phyloP scores from a whole-genome alignment of 1,140 invertebrate species.

The Halictus rubicundus region DNA sequence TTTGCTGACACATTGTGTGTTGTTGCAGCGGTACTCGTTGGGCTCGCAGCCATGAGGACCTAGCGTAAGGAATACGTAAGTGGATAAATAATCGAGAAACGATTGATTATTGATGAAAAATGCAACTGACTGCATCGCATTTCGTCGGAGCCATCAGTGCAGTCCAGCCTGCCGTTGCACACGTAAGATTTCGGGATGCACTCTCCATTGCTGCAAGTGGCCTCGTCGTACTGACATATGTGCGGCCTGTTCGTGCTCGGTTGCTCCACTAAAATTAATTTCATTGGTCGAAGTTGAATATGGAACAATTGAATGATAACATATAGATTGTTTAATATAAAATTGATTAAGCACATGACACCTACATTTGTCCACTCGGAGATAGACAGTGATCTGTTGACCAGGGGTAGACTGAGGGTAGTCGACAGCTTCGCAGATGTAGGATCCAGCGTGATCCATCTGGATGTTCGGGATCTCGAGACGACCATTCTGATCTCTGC shows the following conservation, averaged over 20 bases:
- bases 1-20: constrained; percentile 94
- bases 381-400: constrained; percentile 83
- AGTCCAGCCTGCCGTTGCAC: constrained; percentile 91
- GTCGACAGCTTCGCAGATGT: constrained; percentile 90
- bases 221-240: constrained; percentile 88
- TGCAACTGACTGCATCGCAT: constrained; percentile 88
- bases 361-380: constrained; percentile 89
- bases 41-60: constrained; percentile 90
- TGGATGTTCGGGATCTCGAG: constrained; percentile 93
- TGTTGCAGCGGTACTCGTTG: constrained; percentile 94
- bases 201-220: constrained; percentile 94
- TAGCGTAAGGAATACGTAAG: constrained; percentile 50
- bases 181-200: constrained; percentile 91
- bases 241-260: constrained; percentile 77
- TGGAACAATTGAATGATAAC: no score
- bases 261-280: constrained; percentile 74
- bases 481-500: constrained; percentile 87
- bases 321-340: no score
- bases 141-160: constrained; percentile 94
- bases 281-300: no score
- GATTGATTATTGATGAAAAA: no score
- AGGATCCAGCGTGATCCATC: constrained; percentile 87
- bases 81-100: no score
- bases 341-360: constrained; percentile 41
- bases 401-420: constrained; percentile 83